These are phyloP conservation scores for Kryptolebias marmoratus DNA, from an alignment of 2,113 vertebrate genomes.

Conservation along the genomic window DNA sequence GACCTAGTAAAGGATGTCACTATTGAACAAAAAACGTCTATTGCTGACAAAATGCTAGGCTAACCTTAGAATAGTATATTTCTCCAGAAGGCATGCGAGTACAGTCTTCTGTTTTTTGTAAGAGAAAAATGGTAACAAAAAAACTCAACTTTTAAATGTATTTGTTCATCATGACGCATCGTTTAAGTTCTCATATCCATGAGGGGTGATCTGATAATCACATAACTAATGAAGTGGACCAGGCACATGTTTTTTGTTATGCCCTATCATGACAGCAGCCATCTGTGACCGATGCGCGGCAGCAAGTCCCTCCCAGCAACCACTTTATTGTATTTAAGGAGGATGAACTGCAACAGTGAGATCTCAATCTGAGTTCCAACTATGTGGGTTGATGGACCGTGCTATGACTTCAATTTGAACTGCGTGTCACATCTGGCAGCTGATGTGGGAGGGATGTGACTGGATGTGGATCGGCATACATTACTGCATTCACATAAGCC, in stretches of 20 bases:
- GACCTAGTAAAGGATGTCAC: no score
- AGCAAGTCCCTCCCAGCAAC: background rate
- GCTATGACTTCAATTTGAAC: slow-evolving; percentile 26
- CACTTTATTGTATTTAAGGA: background rate
- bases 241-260: background rate
- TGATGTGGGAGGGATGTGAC: slow-evolving; percentile 20
- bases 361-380: background rate
- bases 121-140: no score
- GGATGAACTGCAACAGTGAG: background rate
- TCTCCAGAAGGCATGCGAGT: no score
- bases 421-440: slow-evolving; percentile 27
- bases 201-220: background rate
- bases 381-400: slow-evolving; percentile 6
- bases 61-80: no score
- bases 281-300: slow-evolving; percentile 31
- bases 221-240: background rate
- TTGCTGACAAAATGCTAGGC: no score
- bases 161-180: background rate
- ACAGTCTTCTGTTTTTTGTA: no score
- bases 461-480: slow-evolving; percentile 34
- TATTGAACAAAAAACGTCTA: no score
- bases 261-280: slow-evolving; percentile 12
- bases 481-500: slow-evolving; percentile 4
- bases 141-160: background rate
- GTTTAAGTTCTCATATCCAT: background rate